Conservation (phyloP, 92 coral and sea anemone genomes). For the Parazoanthus swiftii region DNA sequence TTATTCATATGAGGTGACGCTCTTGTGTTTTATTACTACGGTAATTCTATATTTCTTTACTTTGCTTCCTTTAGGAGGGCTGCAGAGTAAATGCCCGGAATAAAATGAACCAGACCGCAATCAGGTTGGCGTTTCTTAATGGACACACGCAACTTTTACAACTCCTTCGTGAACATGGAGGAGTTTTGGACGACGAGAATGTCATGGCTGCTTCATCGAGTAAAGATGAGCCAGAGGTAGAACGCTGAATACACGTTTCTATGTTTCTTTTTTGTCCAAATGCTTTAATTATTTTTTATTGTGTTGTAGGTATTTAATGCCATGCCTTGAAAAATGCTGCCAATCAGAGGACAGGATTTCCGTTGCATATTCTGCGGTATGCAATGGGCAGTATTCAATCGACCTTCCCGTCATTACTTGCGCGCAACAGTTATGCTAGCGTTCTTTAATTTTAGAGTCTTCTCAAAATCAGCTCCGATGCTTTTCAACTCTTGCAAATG, state of each 20-base stretch:
- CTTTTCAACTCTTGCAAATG: too few species aligned
- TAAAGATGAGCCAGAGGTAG: constrained; percentile 8
- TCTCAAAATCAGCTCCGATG: too few species aligned
- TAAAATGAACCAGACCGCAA: constrained; percentile 24
- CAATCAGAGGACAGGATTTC: too few species aligned
- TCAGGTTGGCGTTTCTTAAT: constrained; percentile 25
- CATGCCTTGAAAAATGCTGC: too few species aligned
- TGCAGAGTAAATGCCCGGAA: constrained; percentile 7
- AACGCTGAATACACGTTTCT: not conserved
- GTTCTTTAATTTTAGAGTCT: too few species aligned
- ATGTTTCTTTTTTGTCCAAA: not conserved
- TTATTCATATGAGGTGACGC: not conserved
- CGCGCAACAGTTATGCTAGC: too few species aligned
- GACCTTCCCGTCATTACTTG: too few species aligned
- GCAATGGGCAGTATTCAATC: too few species aligned
- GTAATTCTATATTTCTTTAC: not conserved
- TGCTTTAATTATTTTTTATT: too few species aligned
- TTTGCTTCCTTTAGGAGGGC: not conserved
- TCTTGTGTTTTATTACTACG: not conserved
- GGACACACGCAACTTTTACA: not conserved
- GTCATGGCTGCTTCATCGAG: constrained; percentile 1
- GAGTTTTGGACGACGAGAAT: not conserved
- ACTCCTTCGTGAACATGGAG: constrained; percentile 20
- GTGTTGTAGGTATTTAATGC: too few species aligned
- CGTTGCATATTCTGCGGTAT: too few species aligned